These are phyloP conservation scores for Ictalurus furcatus DNA, from an alignment of 2,113 vertebrate genomes.

Conservation along the genomic window DNA sequence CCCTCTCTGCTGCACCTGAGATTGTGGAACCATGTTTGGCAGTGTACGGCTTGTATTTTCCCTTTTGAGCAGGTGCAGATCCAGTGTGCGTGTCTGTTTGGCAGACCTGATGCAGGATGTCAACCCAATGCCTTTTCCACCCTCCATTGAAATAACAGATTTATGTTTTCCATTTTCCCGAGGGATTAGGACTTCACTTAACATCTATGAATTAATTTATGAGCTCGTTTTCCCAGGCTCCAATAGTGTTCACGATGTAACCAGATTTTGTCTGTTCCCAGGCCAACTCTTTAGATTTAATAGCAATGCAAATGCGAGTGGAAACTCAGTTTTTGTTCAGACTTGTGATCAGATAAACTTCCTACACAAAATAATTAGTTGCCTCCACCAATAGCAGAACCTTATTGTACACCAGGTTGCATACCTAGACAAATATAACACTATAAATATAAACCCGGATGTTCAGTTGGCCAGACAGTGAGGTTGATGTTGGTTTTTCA, in stretches of 20 bases:
- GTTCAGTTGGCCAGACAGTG: neutral
- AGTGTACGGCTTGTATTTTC: slow-evolving; percentile 37
- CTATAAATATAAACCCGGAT: neutral
- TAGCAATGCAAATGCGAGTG: neutral
- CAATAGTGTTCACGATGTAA: neutral
- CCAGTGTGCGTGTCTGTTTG: slow-evolving; percentile 29
- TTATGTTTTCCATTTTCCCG: neutral
- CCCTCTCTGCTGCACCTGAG: slow-evolving; percentile 2
- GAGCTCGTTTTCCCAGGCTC: neutral
- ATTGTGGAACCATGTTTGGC: slow-evolving; percentile 13
- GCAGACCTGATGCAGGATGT: slow-evolving; percentile 38
- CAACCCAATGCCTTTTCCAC: slow-evolving; percentile 16
- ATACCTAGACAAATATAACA: neutral
- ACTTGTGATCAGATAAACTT: neutral
- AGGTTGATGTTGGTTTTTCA: neutral
- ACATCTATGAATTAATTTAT: neutral
- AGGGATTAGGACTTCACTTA: slow-evolving; percentile 29
- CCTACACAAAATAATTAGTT: neutral
- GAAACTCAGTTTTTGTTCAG: neutral
- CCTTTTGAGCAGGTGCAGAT: slow-evolving; percentile 44
- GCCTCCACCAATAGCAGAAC: neutral
- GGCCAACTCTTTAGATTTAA: neutral
- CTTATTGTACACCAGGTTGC: neutral
- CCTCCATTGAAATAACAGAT: slow-evolving; percentile 37
- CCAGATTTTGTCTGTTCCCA: neutral